These are phyloP conservation scores for Vulpes ferrilata DNA, from an alignment of 2,113 vertebrate genomes.

Conservation along the genomic window DNA sequence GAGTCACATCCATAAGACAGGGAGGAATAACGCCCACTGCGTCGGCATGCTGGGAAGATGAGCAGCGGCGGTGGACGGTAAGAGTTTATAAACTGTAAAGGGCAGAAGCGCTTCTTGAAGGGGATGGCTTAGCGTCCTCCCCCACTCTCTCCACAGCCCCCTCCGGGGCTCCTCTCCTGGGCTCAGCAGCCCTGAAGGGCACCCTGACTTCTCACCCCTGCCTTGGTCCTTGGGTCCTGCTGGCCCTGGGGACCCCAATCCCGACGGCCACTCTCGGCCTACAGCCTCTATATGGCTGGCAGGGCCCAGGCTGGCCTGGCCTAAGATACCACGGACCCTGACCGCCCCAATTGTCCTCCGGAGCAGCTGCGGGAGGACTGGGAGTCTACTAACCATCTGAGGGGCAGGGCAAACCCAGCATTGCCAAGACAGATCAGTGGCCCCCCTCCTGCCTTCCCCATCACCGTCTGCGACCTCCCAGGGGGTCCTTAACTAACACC, in stretches of 20 bases:
- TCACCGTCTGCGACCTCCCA: neutral
- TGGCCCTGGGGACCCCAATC: neutral
- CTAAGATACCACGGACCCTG: neutral
- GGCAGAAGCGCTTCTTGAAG: neutral
- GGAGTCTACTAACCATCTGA: neutral
- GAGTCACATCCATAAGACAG: neutral
- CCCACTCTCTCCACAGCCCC: neutral
- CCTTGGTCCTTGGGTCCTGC: neutral
- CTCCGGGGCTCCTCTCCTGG: neutral
- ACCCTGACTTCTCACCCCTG: neutral
- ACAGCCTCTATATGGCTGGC: neutral
- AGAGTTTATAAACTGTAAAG: neutral
- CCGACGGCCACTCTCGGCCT: neutral
- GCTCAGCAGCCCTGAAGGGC: neutral
- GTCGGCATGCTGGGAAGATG: accelerated
- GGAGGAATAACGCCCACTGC: neutral
- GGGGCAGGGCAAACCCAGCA: neutral
- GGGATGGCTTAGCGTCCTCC: accelerated
- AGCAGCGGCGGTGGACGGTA: accelerated
- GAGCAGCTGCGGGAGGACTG: no score
- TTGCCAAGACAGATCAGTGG: accelerated
- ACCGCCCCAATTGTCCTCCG: neutral
- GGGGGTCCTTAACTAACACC: neutral
- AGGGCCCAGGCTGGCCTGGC: neutral
- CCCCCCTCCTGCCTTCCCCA: neutral